Conservation (phyloP, 2,113 vertebrate species). For the Neogobius melanostomus region DNA sequence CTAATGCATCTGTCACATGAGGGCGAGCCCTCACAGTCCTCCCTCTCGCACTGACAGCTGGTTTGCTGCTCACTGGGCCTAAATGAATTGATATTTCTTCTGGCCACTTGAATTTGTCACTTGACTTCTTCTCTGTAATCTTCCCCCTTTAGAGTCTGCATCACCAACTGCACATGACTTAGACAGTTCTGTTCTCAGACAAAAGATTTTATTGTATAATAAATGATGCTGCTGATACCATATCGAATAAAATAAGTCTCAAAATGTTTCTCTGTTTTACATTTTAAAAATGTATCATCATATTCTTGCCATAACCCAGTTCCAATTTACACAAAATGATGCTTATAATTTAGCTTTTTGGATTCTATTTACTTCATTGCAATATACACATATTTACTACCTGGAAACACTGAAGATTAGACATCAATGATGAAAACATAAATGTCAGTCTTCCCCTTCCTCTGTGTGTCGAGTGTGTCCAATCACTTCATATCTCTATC, state of each 20-base stretch:
- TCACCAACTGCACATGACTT: slow-evolving; percentile 24
- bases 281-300: neutral
- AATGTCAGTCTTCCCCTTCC: neutral
- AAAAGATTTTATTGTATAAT: slow-evolving; percentile 28
- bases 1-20: slow-evolving; percentile 73
- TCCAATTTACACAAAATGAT: neutral
- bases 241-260: no score
- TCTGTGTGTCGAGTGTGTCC: slow-evolving; percentile 31
- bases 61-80: slow-evolving; percentile 71
- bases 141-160: slow-evolving; percentile 51
- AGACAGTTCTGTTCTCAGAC: slow-evolving; percentile 48
- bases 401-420: neutral
- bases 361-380: neutral
- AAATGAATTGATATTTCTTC: slow-evolving; percentile 76
- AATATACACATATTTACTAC: neutral
- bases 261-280: neutral
- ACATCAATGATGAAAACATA: neutral
- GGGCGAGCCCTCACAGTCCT: slow-evolving; percentile 61
- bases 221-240: no score
- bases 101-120: slow-evolving; percentile 77
- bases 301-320: neutral
- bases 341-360: neutral
- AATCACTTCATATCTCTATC: slow-evolving; percentile 65
- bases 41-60: slow-evolving; percentile 64
- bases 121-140: slow-evolving; percentile 70